Base-by-base conservation (phyloP, 2,797 vertebrate genomes). In the Telmatherina bonti region DNA sequence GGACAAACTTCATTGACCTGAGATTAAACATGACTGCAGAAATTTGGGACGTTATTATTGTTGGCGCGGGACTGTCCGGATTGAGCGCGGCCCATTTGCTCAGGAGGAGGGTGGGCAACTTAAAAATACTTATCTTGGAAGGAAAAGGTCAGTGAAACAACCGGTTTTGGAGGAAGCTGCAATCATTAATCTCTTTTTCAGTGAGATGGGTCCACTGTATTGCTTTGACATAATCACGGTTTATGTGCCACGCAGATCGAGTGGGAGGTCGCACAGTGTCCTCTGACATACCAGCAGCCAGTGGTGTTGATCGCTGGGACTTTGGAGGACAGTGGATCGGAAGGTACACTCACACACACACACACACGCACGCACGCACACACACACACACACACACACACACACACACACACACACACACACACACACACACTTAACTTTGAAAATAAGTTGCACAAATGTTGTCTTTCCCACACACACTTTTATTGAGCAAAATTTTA, bases 301-400 rank as follows among this genome's bases (percentile, higher is more conserved):
- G 59, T 49, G 93, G 93, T 3, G 57, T 66, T n/a, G 93, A 94
- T 64, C 41, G 41, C n/a, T 95, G 94, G 93, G 94, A 95, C 76
- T 78, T 95, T 51, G 93, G 93, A 29, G 94, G 92, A 0, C 94
- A 95, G 74, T 95, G 94, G 94, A 92, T 95, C 1, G 90, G 89
- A 79, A 93, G 93, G 93, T 95, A 91, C 30, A 31, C 49, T 51
- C 27, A 35, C 47, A 60, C 4, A 38, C 31, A 54, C 26, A 68
- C 7, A 47, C 12, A 12, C 31, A 65, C 62, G 43, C 22, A 60
- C 22, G n/a, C 6, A 49, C 35, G 9, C 33, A 33, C 33, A 33
- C 30, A 30, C 30, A 30, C 30, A 30, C 30, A 30, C 30, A 30
- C 30, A 30, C 30, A 30, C 30, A 30, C 30, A 30, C 30, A 30